Conservation (phyloP, 2,797 vertebrate species). For the Dryobates pubescens region DNA sequence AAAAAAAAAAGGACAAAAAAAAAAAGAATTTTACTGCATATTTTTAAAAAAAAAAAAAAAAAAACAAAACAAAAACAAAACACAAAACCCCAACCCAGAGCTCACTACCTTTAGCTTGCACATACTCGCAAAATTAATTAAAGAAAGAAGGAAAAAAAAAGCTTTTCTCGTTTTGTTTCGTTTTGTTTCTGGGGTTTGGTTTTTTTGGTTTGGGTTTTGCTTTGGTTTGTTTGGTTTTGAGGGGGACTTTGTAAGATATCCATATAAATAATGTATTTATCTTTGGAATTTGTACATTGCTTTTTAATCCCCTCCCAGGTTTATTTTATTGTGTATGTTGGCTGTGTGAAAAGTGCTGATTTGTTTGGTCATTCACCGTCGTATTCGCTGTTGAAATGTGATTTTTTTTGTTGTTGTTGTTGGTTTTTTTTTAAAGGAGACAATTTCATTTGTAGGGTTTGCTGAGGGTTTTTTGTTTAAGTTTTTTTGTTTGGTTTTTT, state of each 20-base stretch:
- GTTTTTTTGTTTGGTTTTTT: too few relatives aligned
- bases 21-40: slow-evolving; percentile 82
- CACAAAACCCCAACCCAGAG: slow-evolving; percentile 80
- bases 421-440: slow-evolving; percentile 66
- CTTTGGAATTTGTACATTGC: slow-evolving; percentile 96
- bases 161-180: slow-evolving; percentile 70
- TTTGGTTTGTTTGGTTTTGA: slow-evolving; percentile 81
- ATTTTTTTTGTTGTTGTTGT: slow-evolving; percentile 62
- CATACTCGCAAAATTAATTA: slow-evolving; percentile 85
- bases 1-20: too few relatives aligned
- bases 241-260: slow-evolving; percentile 94
- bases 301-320: slow-evolving; percentile 79
- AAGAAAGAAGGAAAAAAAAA: slow-evolving; percentile 69
- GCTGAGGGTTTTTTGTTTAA: neutral
- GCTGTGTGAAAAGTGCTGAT: slow-evolving; percentile 90
- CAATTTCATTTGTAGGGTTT: slow-evolving; percentile 80
- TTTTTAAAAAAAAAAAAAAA: slow-evolving; percentile 72
- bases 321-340: slow-evolving; percentile 95
- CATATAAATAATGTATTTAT: slow-evolving; percentile 99
- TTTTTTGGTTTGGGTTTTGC: neutral
- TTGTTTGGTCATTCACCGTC: slow-evolving; percentile 87
- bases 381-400: slow-evolving; percentile 93
- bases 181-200: slow-evolving; percentile 75
- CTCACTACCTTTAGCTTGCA: slow-evolving; percentile 89
- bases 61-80: too few relatives aligned